phyloP scores from a whole-genome alignment of 1,140 invertebrate genomes.

The Diachasma alloeum region DNA sequence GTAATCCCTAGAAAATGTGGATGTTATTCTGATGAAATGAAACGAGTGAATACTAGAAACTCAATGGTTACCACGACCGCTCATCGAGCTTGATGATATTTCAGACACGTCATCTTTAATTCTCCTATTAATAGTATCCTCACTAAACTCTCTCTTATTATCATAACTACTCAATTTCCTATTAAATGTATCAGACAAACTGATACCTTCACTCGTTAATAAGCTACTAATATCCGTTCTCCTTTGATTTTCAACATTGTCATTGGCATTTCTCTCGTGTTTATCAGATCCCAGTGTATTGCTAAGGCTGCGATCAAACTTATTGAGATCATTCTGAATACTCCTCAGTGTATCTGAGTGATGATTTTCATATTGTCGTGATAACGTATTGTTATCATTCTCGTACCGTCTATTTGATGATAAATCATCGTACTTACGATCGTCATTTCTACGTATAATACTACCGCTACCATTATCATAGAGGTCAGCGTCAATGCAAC shows the following conservation, averaged over 20 bases:
- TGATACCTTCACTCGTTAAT: slow-evolving; percentile 44
- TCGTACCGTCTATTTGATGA: slow-evolving; percentile 55
- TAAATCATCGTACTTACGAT: slow-evolving; percentile 48
- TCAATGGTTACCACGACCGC: slow-evolving; percentile 49
- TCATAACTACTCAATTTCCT: slow-evolving; percentile 55
- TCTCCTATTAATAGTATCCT: slow-evolving; percentile 48
- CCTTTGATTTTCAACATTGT: slow-evolving; percentile 52
- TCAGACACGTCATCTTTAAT: slow-evolving; percentile 49
- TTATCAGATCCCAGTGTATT: slow-evolving; percentile 54
- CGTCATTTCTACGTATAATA: slow-evolving; percentile 45
- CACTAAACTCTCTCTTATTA: slow-evolving; percentile 48
- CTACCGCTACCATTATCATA: slow-evolving; percentile 36
- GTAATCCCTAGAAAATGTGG: not conserved
- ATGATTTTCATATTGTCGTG: slow-evolving; percentile 42
- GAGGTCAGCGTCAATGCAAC: slow-evolving; percentile 44
- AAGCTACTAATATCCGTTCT: slow-evolving; percentile 35
- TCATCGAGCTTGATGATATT: slow-evolving; percentile 53
- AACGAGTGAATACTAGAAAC: not conserved
- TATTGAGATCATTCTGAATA: slow-evolving; percentile 59
- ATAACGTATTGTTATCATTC: slow-evolving; percentile 52
- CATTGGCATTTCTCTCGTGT: slow-evolving; percentile 50
- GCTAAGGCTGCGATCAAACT: slow-evolving; percentile 54
- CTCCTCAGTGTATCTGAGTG: slow-evolving; percentile 50
- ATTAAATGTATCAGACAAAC: slow-evolving; percentile 47
- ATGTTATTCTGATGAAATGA: not conserved